A percentile compares a stretch with the other conserved stretches of the same genome.
These are phyloP conservation scores for Neopipo cinnamomea DNA, from an alignment of 2,113 vertebrate species.

Conservation along the genomic window DNA sequence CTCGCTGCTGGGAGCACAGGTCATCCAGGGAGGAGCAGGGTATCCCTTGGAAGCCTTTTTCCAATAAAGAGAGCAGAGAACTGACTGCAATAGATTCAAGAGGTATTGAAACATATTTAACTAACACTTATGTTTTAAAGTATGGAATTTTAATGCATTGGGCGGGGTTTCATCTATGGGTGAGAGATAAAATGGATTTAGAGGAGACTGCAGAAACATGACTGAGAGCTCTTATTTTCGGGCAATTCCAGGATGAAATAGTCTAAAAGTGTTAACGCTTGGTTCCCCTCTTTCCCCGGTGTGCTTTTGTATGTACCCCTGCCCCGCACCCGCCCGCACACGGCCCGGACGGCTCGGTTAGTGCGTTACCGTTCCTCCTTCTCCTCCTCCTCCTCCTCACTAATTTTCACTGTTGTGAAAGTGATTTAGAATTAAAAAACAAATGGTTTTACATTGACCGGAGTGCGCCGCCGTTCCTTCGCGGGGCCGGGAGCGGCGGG, in stretches of 20 bases:
- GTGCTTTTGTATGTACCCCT: slow-evolving; percentile 37
- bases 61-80: not conserved
- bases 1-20: not conserved
- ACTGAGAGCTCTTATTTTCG: not conserved
- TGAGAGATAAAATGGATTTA: not conserved
- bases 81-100: not conserved
- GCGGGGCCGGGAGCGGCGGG: not conserved
- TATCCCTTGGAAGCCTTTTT: not conserved
- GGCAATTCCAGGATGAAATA: not conserved
- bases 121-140: not conserved
- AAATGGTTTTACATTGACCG: slow-evolving; percentile 75
- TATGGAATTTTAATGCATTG: not conserved
- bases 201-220: not conserved
- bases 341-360: not conserved
- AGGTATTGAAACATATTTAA: not conserved
- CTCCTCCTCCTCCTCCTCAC: slow-evolving; percentile 47
- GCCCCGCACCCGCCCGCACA: slow-evolving; percentile 10
- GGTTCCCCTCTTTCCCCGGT: not conserved
- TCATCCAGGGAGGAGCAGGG: not conserved
- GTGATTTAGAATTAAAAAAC: slow-evolving; percentile 75
- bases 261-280: not conserved
- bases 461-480: not conserved
- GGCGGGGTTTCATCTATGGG: not conserved
- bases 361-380: slow-evolving; percentile 38
- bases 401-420: slow-evolving; percentile 83